Evolutionary conservation across 2,888 invertebrate species (phyloP).

Genomic region (Cheilosia variabilis): DNA sequence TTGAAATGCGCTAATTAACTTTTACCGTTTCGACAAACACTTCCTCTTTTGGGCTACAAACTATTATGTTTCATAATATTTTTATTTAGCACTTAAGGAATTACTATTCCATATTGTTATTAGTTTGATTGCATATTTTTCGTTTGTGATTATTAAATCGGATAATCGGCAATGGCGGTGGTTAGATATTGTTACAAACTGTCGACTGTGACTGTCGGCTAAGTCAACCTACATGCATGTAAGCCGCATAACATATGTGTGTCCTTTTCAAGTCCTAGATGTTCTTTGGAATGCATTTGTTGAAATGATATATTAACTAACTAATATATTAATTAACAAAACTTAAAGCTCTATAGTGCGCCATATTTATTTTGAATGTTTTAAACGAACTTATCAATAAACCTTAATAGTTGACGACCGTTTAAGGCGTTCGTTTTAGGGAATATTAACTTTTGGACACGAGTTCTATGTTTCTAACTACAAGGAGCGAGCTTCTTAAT

Average conservation of each 20-base stretch:
- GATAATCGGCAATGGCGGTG: slow-evolving; percentile 5
- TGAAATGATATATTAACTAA: not conserved
- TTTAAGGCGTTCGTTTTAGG: no score
- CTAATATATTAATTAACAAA: no score
- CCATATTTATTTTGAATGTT: not conserved
- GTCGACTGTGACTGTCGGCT: not conserved
- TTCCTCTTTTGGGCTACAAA: slow-evolving; percentile 49
- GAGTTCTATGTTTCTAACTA: no score
- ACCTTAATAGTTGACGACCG: no score
- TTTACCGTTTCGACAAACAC: slow-evolving; percentile 8
- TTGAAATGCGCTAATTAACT: slow-evolving; percentile 44
- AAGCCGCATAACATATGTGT: not conserved
- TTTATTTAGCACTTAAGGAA: not conserved
- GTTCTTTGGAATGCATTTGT: not conserved
- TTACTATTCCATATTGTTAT: slow-evolving; percentile 14
- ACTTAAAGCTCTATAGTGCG: not conserved
- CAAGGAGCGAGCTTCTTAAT: no score
- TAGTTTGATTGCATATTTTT: slow-evolving; percentile 23
- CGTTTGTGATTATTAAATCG: slow-evolving; percentile 6
- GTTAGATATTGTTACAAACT: not conserved
- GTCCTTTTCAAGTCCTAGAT: not conserved
- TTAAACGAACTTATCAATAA: not conserved
- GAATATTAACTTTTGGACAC: no score
- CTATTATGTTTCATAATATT: slow-evolving; percentile 51
- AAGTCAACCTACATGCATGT: not conserved